Evolutionary conservation across 64 coral and sea anemone genomes (phyloP), one percentile per base, ranked within the genome.

Genomic region (Actinia tenebrosa): DNA sequence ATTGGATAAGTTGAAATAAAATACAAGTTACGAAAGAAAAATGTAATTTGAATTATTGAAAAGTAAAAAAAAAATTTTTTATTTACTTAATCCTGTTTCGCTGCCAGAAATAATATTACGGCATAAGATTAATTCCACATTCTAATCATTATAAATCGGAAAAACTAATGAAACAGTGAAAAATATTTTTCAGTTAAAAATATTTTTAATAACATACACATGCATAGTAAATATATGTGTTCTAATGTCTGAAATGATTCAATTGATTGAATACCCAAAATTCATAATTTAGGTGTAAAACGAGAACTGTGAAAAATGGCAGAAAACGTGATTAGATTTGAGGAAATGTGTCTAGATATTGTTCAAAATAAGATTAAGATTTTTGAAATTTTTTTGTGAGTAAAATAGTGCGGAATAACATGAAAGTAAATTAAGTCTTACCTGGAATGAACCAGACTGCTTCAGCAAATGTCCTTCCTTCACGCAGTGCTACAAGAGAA

Each of bases 401-500:
- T 14, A 75, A 1, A 13, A 75, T n/a, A 75, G 25, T 75, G 69
- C 10, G 25, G 10, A 30, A 27, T n/a, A 18, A 4, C 20, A 5
- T n/a, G 10, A 66, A 7, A 20, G 23, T 10, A 75, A 30, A 26
- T 30, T 75, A 20, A 9, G 7, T 23, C 88, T 75, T 75, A 97
- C 94, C 91, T 97, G 94, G 80, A 97, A 97, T 20, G 94, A 97
- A 0, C 94, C 94, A 9, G 88, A 92, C 44, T 97, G 94, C 63
- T 97, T 97, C 55, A 91, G 83, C 80, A 97, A 97, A 90, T 87
- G 91, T 80, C 94, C 94, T 66, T 97, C 94, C 37, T 91, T 97
- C 27, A 97, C 87, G 62, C 85, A 93, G 26, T 84, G 86, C 94
- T 96, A 86, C 19, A 91, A 93, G 53, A 64, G 42, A 64, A 42